phyloP scores from a whole-genome alignment of 2,888 invertebrate genomes.

The Mesopsocus fuscifrons region DNA sequence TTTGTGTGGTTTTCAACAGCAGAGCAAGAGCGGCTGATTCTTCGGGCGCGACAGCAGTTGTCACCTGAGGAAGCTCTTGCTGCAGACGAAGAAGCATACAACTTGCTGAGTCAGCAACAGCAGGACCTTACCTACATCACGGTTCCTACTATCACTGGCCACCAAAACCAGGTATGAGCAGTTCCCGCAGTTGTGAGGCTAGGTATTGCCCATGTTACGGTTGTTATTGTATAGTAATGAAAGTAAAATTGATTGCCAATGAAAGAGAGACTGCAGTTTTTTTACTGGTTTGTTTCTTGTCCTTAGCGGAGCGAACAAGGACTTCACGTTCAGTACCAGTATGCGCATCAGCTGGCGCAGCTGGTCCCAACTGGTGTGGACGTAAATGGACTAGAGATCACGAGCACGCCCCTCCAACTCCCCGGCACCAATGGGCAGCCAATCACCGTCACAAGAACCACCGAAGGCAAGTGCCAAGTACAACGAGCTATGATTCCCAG shows the following conservation, averaged over 20 bases:
- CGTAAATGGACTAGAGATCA: not conserved
- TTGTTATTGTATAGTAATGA: too few species aligned
- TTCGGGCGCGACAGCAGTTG: conserved; percentile 14
- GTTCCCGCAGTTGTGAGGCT: too few species aligned
- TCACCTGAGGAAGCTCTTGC: conserved; percentile 17
- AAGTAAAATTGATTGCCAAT: too few species aligned
- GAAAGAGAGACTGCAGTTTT: too few species aligned
- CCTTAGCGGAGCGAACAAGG: conserved; percentile 6
- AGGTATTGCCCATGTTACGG: too few species aligned
- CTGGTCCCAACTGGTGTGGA: not conserved
- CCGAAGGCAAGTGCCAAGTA: conserved; percentile 3
- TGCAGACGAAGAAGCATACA: conserved; percentile 19
- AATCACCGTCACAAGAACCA: conserved; percentile 5
- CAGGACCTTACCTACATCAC: conserved; percentile 13
- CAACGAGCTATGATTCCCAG: too few species aligned
- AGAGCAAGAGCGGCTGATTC: conserved; percentile 15
- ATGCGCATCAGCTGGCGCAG: conserved; percentile 7
- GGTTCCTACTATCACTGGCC: not conserved
- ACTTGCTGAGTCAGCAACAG: conserved; percentile 14
- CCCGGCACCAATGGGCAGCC: conserved; percentile 2
- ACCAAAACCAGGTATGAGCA: not conserved
- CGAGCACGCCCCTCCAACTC: conserved; percentile 5
- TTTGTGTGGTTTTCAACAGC: conserved; percentile 13
- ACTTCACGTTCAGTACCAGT: conserved; percentile 1
- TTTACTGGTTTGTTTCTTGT: too few species aligned